Base-by-base conservation (phyloP, 2,888 invertebrate genomes). In the Plemyria rubiginata region DNA sequence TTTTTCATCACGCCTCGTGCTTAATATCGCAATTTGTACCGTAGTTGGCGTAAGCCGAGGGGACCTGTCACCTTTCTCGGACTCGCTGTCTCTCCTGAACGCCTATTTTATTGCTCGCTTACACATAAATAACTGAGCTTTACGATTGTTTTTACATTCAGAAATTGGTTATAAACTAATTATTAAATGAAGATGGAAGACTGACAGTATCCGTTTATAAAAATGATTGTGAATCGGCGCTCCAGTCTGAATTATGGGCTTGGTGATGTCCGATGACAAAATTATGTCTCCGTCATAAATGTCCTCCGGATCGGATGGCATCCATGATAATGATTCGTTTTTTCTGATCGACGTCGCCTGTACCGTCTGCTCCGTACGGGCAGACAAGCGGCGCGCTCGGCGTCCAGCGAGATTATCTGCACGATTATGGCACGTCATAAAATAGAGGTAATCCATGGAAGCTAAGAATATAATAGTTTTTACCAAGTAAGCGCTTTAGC, bases 1-100 rank as follows among this genome's bases (percentile, higher is more conserved):
- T 93, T 92, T 93, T 93, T 93, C 93, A 93, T 93, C 93, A 92
- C 92, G 89, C 87, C 85, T 84, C 82, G 92, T 90, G 90, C 88
- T 92, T 91, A 91, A 92, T 92, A 92, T 92, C 88, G 90, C 92
- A 88, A 90, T 92, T 92, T 90, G 92, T 91, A 86, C 89, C 86
- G 88, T 88, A 89, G 91, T 88, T 88, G 90, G 90, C 88, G 90
- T 90, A 89, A 89, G 85, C 86, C 87, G 85, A 84, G 85, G 86
- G 88, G 85, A 81, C 85, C 87, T 88, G 88, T 88, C 90, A 90
- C 90, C 90, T 88, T 85, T 85, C 84, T 84, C 79, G 84, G 87
- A 85, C 87, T 78, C 80, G 78, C 80, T 78, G 82, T 82, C 81
- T 81, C 76, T 77, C 75, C 79, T 80, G 80, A 79, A 85, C 80